These are phyloP conservation scores for Leiothrix lutea DNA, from an alignment of 2,113 vertebrate species.

Conservation along the genomic window DNA sequence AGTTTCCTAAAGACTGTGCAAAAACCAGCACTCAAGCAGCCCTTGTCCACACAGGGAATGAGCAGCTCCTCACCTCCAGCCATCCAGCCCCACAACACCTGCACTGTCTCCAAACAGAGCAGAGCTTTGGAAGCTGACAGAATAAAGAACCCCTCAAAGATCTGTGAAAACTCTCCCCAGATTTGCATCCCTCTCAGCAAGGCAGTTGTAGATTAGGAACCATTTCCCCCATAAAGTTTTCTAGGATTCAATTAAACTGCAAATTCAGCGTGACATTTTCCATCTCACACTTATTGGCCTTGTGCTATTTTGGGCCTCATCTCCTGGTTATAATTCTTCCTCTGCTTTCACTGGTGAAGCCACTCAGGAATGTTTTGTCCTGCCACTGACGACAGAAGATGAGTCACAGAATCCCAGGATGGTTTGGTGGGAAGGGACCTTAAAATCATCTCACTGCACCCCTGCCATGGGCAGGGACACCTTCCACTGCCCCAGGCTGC, in stretches of 20 bases:
- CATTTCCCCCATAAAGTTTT: accelerated
- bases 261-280: neutral
- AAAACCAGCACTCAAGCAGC: neutral
- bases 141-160: neutral
- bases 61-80: neutral
- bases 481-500: accelerated
- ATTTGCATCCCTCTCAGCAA: neutral
- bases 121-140: neutral
- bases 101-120: neutral
- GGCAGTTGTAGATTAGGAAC: neutral
- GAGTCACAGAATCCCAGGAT: neutral
- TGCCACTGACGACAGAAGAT: neutral
- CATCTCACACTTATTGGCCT: neutral
- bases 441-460: neutral
- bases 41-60: neutral
- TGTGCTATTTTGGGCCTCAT: neutral
- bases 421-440: neutral
- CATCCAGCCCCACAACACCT: neutral
- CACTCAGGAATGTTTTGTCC: neutral
- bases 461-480: neutral
- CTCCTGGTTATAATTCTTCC: neutral
- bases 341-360: neutral
- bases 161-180: neutral
- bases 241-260: neutral
- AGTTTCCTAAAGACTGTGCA: neutral